Evolutionary conservation across 2,113 vertebrate species (phyloP).

Genomic region (Hippocampus comes): DNA sequence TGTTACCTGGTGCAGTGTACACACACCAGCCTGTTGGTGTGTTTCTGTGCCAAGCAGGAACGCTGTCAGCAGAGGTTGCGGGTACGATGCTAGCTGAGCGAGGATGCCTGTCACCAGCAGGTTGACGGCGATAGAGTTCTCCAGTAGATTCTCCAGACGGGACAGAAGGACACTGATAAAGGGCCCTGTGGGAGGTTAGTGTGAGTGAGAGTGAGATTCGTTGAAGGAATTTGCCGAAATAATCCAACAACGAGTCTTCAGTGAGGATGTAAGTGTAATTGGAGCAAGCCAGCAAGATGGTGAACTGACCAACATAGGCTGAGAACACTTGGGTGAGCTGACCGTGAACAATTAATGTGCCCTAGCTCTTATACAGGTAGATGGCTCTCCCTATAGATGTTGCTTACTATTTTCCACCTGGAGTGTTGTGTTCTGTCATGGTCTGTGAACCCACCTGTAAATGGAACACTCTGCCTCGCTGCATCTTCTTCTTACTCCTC

Average conservation of each 20-base stretch:
- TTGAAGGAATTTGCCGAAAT: not conserved
- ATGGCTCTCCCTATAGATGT: not conserved
- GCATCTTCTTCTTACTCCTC: conserved; percentile 18
- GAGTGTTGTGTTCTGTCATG: not conserved
- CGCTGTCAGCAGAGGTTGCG: conserved; percentile 86
- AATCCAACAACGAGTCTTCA: not conserved
- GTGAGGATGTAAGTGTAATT: not conserved
- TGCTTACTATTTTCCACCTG: not conserved
- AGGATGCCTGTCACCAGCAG: conserved; percentile 91
- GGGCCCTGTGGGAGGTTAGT: conserved; percentile 73
- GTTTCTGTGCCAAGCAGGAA: conserved; percentile 86
- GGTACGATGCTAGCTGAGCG: conserved; percentile 87
- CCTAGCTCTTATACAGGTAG: too few relatives aligned
- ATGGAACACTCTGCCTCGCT: conserved; percentile 69
- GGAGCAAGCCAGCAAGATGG: too few relatives aligned
- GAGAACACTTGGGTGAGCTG: too few relatives aligned
- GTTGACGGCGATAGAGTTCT: conserved; percentile 91
- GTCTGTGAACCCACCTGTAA: conserved; percentile 78
- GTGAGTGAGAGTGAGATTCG: not conserved
- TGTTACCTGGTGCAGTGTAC: conserved; percentile 88
- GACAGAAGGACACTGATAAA: conserved; percentile 95
- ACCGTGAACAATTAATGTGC: too few relatives aligned
- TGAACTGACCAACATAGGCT: too few relatives aligned
- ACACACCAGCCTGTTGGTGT: conserved; percentile 75
- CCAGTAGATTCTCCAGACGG: conserved; percentile 92